phyloP scores from a whole-genome alignment of 2,113 vertebrate genomes.

The Haplochromis burtoni region DNA sequence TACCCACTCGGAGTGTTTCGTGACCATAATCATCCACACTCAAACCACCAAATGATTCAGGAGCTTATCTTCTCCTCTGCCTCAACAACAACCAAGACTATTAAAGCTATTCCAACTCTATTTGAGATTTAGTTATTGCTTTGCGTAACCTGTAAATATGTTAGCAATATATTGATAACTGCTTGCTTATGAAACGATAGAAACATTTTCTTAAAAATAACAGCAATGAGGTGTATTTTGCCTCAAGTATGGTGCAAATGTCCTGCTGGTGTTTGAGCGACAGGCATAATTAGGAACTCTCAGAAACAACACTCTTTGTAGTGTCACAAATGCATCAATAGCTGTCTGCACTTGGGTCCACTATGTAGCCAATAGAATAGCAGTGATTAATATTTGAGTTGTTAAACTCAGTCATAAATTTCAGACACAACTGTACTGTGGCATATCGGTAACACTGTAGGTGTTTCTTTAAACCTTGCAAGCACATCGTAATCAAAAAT shows the following conservation, averaged over 20 bases:
- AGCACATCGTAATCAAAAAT: neutral
- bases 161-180: neutral
- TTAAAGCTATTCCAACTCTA: neutral
- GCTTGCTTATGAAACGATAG: neutral
- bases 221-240: neutral
- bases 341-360: neutral
- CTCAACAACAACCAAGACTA: neutral
- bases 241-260: neutral
- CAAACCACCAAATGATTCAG: neutral
- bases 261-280: neutral
- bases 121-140: neutral
- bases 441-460: neutral
- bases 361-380: neutral
- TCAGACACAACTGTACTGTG: neutral
- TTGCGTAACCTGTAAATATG: neutral
- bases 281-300: neutral
- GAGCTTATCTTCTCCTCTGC: neutral
- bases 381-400: neutral
- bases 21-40: neutral
- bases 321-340: neutral
- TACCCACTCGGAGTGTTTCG: neutral
- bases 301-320: neutral
- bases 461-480: neutral
- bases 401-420: neutral
- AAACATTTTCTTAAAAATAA: neutral